A percentile compares a stretch with the other conserved stretches of the same genome.
phyloP scores from a whole-genome alignment of 2,888 invertebrate genomes.

The Drosophila affinis region DNA sequence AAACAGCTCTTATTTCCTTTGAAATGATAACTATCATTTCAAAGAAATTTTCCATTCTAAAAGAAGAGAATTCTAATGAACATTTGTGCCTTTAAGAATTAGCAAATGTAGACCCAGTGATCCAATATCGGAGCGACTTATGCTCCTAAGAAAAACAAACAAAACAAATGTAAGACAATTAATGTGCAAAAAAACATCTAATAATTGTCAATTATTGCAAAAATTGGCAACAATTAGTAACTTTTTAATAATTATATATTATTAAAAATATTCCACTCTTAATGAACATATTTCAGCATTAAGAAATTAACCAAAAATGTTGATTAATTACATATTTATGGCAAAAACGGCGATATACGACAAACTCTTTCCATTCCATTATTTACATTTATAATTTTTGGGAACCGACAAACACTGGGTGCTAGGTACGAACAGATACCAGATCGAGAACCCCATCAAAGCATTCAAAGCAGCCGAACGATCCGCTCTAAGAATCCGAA shows the following conservation, averaged over 20 bases:
- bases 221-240: background rate
- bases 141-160: background rate
- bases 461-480: slow-evolving; percentile 2
- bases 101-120: background rate
- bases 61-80: no score
- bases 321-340: slow-evolving; percentile 25
- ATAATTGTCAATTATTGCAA: background rate
- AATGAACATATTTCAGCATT: slow-evolving; percentile 2
- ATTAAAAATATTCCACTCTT: slow-evolving; percentile 1
- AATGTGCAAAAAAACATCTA: background rate
- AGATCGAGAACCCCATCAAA: background rate
- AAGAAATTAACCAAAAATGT: background rate
- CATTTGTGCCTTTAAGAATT: no score
- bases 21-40: background rate
- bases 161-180: background rate
- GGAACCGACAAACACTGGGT: slow-evolving; percentile 2
- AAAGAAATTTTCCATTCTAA: background rate
- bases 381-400: slow-evolving; percentile 26
- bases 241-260: background rate
- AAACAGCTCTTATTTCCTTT: background rate
- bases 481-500: slow-evolving; percentile 11
- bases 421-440: slow-evolving; percentile 36
- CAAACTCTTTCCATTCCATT: slow-evolving; percentile 1
- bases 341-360: slow-evolving; percentile 4
- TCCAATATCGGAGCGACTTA: background rate